These are phyloP conservation scores for Thalassarche chlororhynchos DNA, from an alignment of 2,113 vertebrate genomes.

Conservation along the genomic window DNA sequence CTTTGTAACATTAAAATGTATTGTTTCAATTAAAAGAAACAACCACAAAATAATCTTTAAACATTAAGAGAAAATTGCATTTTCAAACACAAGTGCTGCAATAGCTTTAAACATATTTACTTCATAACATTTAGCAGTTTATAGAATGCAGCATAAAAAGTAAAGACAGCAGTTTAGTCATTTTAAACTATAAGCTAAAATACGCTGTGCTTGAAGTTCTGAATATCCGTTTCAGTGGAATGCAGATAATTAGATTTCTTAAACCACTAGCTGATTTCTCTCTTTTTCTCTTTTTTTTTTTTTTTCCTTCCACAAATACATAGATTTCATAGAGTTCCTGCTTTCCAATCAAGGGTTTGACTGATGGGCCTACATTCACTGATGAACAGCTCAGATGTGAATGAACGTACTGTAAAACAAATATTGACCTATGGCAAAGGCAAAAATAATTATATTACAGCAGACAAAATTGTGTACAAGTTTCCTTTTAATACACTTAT, in stretches of 20 bases:
- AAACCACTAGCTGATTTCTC: background rate
- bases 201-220: background rate
- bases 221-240: background rate
- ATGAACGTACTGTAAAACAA: background rate
- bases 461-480: background rate
- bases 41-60: conserved; percentile 46
- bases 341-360: background rate
- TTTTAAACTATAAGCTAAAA: conserved; percentile 30
- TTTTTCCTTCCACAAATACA: background rate
- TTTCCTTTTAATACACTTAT: background rate
- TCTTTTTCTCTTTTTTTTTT: fast-evolving
- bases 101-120: background rate
- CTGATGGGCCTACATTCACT: background rate
- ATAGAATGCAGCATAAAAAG: background rate
- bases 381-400: background rate
- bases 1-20: conserved; percentile 59
- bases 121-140: background rate
- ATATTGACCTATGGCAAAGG: background rate
- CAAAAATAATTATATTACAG: background rate
- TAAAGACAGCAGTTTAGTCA: background rate
- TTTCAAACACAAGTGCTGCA: conserved; percentile 14
- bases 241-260: background rate
- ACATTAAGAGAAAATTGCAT: conserved; percentile 47
- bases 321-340: background rate
- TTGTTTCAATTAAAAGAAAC: conserved; percentile 70